Conservation (phyloP, 2,113 vertebrate genomes). For the Xiphorhynchus elegans region DNA sequence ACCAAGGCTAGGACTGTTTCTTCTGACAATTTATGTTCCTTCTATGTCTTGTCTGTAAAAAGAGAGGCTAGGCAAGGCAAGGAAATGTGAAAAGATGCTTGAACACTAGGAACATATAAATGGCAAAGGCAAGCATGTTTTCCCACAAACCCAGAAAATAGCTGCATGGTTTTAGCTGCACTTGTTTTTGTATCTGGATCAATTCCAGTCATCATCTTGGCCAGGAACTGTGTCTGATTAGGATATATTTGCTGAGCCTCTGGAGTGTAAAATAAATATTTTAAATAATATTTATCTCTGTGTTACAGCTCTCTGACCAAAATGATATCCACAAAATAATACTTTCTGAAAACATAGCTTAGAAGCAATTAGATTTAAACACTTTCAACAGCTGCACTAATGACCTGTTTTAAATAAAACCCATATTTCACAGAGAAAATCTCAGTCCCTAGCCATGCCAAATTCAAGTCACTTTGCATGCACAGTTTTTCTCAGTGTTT, state of each 20-base stretch:
- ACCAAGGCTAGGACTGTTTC: background rate
- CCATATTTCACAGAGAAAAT: background rate
- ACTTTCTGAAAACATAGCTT: background rate
- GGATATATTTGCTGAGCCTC: background rate
- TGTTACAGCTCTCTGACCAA: background rate
- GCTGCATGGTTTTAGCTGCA: background rate
- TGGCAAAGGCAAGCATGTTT: background rate
- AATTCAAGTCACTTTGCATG: background rate
- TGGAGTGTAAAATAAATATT: constrained; percentile 13
- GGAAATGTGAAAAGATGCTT: background rate
- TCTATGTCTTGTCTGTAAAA: background rate
- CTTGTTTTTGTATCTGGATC: background rate
- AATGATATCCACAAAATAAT: background rate
- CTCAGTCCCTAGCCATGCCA: background rate
- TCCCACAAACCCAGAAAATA: constrained; percentile 4
- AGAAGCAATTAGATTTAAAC: constrained; percentile 17
- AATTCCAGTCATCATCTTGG: background rate
- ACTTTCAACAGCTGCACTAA: background rate
- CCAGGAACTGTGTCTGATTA: background rate
- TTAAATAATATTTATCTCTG: background rate
- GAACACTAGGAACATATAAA: background rate
- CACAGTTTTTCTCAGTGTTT: background rate
- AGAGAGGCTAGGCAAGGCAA: background rate
- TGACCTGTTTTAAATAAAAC: background rate
- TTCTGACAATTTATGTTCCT: background rate